Base-by-base conservation (phyloP, 1,140 invertebrate species). In the Teleogryllus occipitalis region DNA sequence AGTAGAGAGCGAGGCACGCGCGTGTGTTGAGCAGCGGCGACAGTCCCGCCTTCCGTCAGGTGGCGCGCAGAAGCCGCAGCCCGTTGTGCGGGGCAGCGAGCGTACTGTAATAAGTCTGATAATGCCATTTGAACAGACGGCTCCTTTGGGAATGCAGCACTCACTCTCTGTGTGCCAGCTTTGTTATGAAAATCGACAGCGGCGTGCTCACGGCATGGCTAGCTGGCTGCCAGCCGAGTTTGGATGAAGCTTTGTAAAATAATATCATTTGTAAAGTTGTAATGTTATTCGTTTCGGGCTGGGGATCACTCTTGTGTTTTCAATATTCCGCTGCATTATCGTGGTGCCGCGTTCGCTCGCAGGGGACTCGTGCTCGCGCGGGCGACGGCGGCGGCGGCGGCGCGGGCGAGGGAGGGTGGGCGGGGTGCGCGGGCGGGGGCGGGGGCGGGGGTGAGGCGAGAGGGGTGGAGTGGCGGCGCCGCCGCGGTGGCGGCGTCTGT, bases 161-260 rank as follows among this genome's bases (percentile, higher is more conserved):
- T 77, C 76, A 77, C 47, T 48, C 76, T 10, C 54, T 65, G 54
- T 65, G 54, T 65, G 18, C 54, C 14, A 46, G 78, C 78, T 78
- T 78, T 78, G 78, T 78, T 78, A 78, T 78, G 54, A 78, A 78
- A 78, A 78, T 78, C 78, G 78, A 78, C 77, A 78, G 77, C 46
- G 47, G 76, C 39, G n/a, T 27, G 47, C 10, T 46, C 47, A 18
- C 54, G 54, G 54, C 54, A 18, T 65, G 54, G 54, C 54, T 65
- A 65, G 54, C 54, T 65, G 54, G 54, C 54, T 65, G 54, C 54
- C 54, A 65, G 54, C 54, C 54, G 54, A 65, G 54, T 65, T 77
- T 15, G n/a, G n/a, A 14, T 21, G 22, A 49, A 46, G 78, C 78
- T 78, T 78, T 78, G 47, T 47, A 49, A 78, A 78, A 78, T 78